These are phyloP conservation scores for Aurelia aurita DNA, from an alignment of 30 jellyfish, hydroid and myxozoan genomes.

Conservation along the genomic window DNA sequence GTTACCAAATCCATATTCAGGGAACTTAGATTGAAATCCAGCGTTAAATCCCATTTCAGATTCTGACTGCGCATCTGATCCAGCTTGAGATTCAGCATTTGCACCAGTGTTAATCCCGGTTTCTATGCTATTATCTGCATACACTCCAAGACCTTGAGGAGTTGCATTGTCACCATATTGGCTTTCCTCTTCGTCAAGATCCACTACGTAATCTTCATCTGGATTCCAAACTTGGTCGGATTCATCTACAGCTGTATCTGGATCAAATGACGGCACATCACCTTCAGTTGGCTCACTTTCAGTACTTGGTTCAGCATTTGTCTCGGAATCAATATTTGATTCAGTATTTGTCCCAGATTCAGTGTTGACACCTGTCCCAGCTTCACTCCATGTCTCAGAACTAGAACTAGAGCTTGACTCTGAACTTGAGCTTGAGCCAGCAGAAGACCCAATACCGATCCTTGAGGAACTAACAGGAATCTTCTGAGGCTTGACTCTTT, in stretches of 20 bases:
- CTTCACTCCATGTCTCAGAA: conserved; percentile 7
- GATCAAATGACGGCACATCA: not conserved
- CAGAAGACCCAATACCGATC: not conserved
- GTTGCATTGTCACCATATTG: not conserved
- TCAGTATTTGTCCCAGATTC: conserved; percentile 3
- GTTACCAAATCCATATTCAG: conserved; percentile 21
- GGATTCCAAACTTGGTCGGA: conserved; percentile 7
- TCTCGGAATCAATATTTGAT: not conserved
- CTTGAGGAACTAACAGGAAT: conserved; percentile 7
- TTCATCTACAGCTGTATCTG: not conserved
- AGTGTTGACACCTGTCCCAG: not conserved
- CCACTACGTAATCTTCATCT: not conserved
- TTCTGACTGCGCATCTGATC: conserved; percentile 23
- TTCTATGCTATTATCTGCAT: conserved; percentile 19
- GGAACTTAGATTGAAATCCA: not conserved
- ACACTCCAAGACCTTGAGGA: conserved; percentile 48
- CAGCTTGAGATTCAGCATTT: conserved; percentile 6
- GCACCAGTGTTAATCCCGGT: conserved; percentile 6
- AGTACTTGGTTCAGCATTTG: not conserved
- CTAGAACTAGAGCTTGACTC: not conserved
- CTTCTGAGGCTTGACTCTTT: no score
- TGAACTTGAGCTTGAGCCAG: conserved; percentile 12
- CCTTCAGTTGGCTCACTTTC: not conserved
- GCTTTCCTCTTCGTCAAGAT: not conserved
- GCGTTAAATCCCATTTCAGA: not conserved